Conservation (phyloP, 2,113 vertebrate species). For the Isichthys henryi region DNA sequence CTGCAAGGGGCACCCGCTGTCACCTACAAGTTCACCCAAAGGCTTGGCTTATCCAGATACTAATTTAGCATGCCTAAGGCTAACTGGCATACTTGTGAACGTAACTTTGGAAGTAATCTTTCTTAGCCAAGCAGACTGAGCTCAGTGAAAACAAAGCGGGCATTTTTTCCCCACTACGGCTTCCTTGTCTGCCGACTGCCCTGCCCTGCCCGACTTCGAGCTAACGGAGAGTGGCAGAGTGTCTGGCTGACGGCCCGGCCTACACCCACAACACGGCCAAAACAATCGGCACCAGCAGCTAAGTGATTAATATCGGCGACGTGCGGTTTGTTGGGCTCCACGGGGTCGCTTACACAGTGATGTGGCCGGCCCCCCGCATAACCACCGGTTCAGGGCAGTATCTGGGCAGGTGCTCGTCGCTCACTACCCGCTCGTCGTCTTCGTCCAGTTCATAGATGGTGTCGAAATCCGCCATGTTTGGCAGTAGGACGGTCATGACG, state of each 20-base stretch:
- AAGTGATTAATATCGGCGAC: slow-evolving; percentile 19
- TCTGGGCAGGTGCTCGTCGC: slow-evolving; percentile 77
- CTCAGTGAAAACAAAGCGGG: not conserved
- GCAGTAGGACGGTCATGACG: slow-evolving; percentile 87
- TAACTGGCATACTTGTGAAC: not conserved
- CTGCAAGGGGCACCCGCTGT: not conserved
- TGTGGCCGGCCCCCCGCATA: slow-evolving; percentile 92
- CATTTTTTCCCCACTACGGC: not conserved
- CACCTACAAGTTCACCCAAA: not conserved
- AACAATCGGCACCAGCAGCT: not conserved
- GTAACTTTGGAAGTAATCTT: not conserved
- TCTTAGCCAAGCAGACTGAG: not conserved
- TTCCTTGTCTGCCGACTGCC: not conserved
- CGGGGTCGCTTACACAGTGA: slow-evolving; percentile 84
- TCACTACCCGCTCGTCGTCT: slow-evolving; percentile 81
- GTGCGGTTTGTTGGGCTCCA: slow-evolving; percentile 11
- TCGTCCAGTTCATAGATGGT: slow-evolving; percentile 97
- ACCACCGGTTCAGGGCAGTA: slow-evolving; percentile 85
- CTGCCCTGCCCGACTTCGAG: slow-evolving; percentile 16
- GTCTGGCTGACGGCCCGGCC: slow-evolving; percentile 13
- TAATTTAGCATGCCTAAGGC: not conserved
- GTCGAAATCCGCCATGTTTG: slow-evolving; percentile 99
- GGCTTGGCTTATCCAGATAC: not conserved
- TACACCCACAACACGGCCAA: slow-evolving; percentile 15
- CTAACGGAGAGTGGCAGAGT: slow-evolving; percentile 1